Percentiles rank a stretch among this genome's conserved stretches.
phyloP scores from a whole-genome alignment of 2,113 vertebrate genomes.

The Egretta garzetta region DNA sequence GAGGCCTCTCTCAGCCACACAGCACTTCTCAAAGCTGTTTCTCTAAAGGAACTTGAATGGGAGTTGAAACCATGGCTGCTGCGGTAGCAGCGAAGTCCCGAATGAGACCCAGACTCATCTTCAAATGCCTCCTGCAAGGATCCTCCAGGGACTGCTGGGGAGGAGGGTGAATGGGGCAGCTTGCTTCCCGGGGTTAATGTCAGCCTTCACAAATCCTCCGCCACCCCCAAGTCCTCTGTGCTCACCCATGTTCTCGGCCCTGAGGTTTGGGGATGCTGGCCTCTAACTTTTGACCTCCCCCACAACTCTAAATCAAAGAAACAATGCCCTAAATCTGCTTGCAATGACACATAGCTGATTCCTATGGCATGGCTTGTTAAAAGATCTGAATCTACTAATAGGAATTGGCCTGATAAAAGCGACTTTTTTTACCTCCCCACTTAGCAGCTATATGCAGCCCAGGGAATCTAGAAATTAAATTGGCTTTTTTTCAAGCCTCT shows the following conservation, averaged over 20 bases:
- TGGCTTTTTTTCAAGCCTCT: conserved; percentile 57
- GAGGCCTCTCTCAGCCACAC: not conserved
- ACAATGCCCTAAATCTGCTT: conserved; percentile 10
- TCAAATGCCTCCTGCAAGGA: not conserved
- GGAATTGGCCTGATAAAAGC: conserved; percentile 50
- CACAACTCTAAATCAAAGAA: not conserved
- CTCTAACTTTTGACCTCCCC: not conserved
- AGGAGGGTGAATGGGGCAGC: not conserved
- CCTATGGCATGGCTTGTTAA: not conserved
- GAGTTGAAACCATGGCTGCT: not conserved
- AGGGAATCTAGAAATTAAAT: conserved; percentile 59
- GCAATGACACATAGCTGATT: not conserved
- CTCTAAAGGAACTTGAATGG: not conserved
- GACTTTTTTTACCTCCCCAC: not conserved
- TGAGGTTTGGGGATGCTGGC: not conserved
- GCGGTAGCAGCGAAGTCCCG: not conserved
- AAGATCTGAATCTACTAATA: conserved; percentile 53
- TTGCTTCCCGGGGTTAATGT: not conserved
- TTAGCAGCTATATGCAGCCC: conserved; percentile 18
- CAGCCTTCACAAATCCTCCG: not conserved
- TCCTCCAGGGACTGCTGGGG: not conserved
- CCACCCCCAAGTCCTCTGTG: accelerated
- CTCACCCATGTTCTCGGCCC: accelerated
- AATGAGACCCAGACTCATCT: not conserved
- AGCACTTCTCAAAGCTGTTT: not conserved